These are phyloP conservation scores for Xiphydria camelus DNA, from an alignment of 2,888 invertebrate genomes.

Conservation along the genomic window DNA sequence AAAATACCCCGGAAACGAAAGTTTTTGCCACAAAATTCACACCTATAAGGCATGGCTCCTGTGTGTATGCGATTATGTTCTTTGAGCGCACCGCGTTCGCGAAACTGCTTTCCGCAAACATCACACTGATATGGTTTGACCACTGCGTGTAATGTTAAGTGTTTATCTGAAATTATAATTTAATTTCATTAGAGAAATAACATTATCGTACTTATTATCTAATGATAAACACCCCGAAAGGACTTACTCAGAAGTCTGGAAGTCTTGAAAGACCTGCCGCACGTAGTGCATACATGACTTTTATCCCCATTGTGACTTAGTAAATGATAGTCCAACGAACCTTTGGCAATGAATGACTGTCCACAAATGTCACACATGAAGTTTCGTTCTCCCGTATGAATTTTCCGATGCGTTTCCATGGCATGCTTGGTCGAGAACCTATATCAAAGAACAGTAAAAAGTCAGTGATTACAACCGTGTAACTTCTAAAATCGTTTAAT, in stretches of 20 bases:
- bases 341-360: constrained; percentile 45
- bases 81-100: constrained; percentile 68
- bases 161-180: constrained; percentile 6
- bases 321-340: constrained; percentile 39
- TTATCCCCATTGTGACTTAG: constrained; percentile 36
- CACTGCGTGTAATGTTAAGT: constrained; percentile 8
- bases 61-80: constrained; percentile 73
- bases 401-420: constrained; percentile 38
- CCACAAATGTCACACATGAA: constrained; percentile 48
- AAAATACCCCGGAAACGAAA: constrained; percentile 72
- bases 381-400: constrained; percentile 45
- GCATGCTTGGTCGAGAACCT: constrained; percentile 43
- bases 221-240: not conserved
- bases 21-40: constrained; percentile 70
- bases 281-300: constrained; percentile 34
- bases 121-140: constrained; percentile 62
- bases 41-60: constrained; percentile 71
- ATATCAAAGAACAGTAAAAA: not conserved
- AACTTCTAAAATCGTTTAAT: no score
- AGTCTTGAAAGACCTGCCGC: constrained; percentile 31
- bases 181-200: not conserved
- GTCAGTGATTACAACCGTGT: no score
- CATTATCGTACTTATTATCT: not conserved
- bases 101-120: constrained; percentile 61
- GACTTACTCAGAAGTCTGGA: constrained; percentile 15